Base-by-base conservation (phyloP, 2,888 invertebrate species). In the Diachrysia chrysitis region DNA sequence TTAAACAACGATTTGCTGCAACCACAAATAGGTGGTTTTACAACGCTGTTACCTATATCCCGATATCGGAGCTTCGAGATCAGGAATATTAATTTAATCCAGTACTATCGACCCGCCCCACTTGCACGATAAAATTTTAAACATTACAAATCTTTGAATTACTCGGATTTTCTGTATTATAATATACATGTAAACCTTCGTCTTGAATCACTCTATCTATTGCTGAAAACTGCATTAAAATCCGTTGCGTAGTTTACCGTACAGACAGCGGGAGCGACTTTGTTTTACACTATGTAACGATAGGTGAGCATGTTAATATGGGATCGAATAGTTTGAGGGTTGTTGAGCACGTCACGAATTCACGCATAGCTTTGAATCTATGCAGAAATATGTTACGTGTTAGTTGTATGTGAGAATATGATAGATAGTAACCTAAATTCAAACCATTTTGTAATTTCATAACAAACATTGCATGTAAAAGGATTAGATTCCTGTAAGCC, bases 1-100 rank as follows among this genome's bases (percentile, higher is more conserved):
- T 90, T 92, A 88, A 91, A 91, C 86, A 86, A 81, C 89, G 86
- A 90, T 93, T 92, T 86, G 88, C 84, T 84, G 81, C 79, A 71
- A 90, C 93, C 93, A 85, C 93, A 89, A 92, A 92, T 89, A 89
- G 88, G 76, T 73, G 67, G 70, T 56, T 82, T 78, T 75, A 79
- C 55, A 70, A 32, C 51, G 53, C 54, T 54, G 65, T 76, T 73
- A 68, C 76, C 71, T 67, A 63, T 71, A 58, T 66, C 51, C 56
- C 25, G 54, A 60, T 56, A 69, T 69, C 57, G 63, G 59, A 17
- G 66, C 48, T 73, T 75, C 60, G 59, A 59, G 64, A 66, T 57
- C 53, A 21, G 53, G 23, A 51, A 32, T 66, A 56, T 65, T n/a
- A n/a, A n/a, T n/a, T 79, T 78, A 60, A 64, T 72, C 29, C 65